These are phyloP conservation scores for Oryzias javanicus DNA, from an alignment of 2,113 vertebrate genomes.

Conservation along the genomic window DNA sequence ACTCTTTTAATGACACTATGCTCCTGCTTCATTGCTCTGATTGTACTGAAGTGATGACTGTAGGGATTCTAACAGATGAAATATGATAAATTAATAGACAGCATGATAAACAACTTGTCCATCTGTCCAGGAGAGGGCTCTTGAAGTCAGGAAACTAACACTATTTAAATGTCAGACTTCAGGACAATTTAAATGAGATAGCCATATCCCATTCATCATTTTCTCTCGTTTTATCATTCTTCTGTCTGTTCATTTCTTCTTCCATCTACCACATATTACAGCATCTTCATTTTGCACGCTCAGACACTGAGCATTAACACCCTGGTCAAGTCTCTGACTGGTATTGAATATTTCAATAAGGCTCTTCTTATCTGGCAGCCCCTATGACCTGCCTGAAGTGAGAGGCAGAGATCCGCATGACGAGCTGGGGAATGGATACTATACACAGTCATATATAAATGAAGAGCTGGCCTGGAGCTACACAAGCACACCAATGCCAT, in stretches of 20 bases:
- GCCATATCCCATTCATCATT: slow-evolving; percentile 26
- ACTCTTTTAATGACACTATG: slow-evolving; percentile 15
- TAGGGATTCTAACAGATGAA: slow-evolving; percentile 20
- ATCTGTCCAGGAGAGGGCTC: slow-evolving; percentile 75
- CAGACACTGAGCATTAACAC: slow-evolving; percentile 66
- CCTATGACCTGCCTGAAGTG: slow-evolving; percentile 71
- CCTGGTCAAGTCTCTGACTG: slow-evolving; percentile 64
- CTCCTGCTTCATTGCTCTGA: slow-evolving; percentile 22
- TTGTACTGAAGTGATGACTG: slow-evolving; percentile 58
- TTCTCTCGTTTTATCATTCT: not conserved
- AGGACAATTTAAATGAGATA: slow-evolving; percentile 32
- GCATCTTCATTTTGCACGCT: slow-evolving; percentile 27
- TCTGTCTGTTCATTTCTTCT: not conserved
- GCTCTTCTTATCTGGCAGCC: slow-evolving; percentile 71
- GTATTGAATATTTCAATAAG: slow-evolving; percentile 81
- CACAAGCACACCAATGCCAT: slow-evolving; percentile 67
- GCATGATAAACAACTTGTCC: slow-evolving; percentile 39
- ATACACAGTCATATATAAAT: slow-evolving; percentile 76
- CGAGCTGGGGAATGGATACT: slow-evolving; percentile 67
- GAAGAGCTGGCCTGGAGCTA: slow-evolving; percentile 72
- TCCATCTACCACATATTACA: not conserved
- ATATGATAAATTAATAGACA: slow-evolving; percentile 38
- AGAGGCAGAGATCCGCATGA: slow-evolving; percentile 63
- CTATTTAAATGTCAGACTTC: slow-evolving; percentile 25
- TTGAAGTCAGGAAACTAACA: slow-evolving; percentile 69